Evolutionary conservation across 1,140 invertebrate species (phyloP), one percentile per base, ranked within the genome.

Genomic region (Diabrotica virgifera): DNA sequence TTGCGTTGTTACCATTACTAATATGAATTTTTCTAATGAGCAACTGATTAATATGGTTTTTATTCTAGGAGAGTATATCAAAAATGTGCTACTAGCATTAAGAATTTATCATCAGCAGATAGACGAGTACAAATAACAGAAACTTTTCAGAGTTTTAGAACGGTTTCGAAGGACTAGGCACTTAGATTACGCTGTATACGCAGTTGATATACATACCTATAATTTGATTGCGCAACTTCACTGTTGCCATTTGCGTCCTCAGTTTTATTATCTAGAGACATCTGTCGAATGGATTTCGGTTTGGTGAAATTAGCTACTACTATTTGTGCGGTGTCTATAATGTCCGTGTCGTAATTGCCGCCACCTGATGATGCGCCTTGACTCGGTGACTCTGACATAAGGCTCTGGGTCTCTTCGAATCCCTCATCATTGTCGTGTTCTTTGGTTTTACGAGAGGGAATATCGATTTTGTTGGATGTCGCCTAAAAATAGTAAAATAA

Each of bases 361-460:
- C 70, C 72, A 8, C 70, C 72, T 5, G 74, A 76, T 0, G 74
- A 77, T 7, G 76, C 74, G 9, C 76, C 76, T 65, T 77, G 76
- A 54, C 91, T 93, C 0, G 90, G 85, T 0, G 89, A 92, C 74
- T 94, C 92, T 0, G 91, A 93, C 55, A 93, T 90, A 35, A 93
- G 80, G 69, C 88, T 93, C 67, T 93, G 91, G 0, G 91, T 93
- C 80, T 94, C 93, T 77, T 95, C 92, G 73, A 95, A 95, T 7
- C 92, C 93, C 82, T 95, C 93, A 74, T 95, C 93, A 69, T 92
- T 90, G 74, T 80, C 80, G 46, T 73, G 69, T 58, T 75, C 71
- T 62, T 70, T 72, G 56, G 14, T 65, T 67, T 71, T 59, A 5
- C 70, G 65, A 24, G 37, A 64, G 36, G 70, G 70, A 57, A 70